Evolutionary conservation across 2,797 vertebrate species (phyloP), one percentile per base, ranked within the genome.

Genomic region (Orientallactaga sibirica): DNA sequence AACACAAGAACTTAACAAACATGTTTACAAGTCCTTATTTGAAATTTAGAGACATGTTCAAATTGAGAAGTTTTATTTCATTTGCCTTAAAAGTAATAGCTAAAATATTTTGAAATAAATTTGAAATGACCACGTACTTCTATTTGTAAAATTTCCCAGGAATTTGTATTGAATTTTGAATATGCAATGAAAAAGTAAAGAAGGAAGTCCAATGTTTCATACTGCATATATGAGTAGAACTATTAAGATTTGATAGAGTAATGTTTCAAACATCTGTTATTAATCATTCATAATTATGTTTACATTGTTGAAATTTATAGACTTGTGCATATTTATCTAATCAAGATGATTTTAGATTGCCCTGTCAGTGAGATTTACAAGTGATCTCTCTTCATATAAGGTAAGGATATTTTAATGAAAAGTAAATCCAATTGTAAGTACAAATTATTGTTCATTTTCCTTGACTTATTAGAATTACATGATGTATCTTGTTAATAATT

Each of bases 41-140:
- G 22, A 93, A 84, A 78, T n/a, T 64, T 1, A 75, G 48, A 68
- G 1, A 78, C n/a, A 29, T 77, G 16, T 76, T 29, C 7, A 66
- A 52, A 55, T 84, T 37, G 64, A 70, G 37, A 81, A 3, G 61
- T 71, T 58, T 61, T 18, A 41, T 73, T 5, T 41, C 9, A 77
- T 24, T 93, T 52, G 2, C 3, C 24, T 89, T 66, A 24, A 89
- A 88, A 77, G 27, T 24, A 7, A 78, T 24, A 48, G 9, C 24
- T 58, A 6, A 33, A 20, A 4, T 76, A 27, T n/a, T 68, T 37
- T 52, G 1, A 48, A 61, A 33, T 77, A 64, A 77, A 70, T 80
- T 77, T 62, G 96, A 66, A 92, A 79, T 88, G 90, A 94, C 68
- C 43, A 14, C 78, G 79, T 37, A 81, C 88, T 96, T 95, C 22